Percentiles rank a stretch among this genome's conserved stretches.
phyloP scores from a whole-genome alignment of 1,140 invertebrate genomes.

The Aphis craccivora region DNA sequence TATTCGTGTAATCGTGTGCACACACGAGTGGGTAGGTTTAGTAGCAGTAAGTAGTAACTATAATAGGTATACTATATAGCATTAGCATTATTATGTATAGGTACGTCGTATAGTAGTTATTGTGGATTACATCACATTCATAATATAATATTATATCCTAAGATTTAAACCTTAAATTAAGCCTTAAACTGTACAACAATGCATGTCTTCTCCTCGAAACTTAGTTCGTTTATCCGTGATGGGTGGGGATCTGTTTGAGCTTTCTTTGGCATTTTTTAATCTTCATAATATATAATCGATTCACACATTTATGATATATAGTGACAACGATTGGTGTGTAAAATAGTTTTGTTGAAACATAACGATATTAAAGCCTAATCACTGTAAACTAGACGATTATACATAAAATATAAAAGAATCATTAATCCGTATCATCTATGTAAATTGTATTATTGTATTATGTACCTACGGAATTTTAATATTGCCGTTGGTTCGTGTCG shows the following conservation, averaged over 20 bases:
- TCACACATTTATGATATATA: neutral
- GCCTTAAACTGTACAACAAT: neutral
- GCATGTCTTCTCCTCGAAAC: neutral
- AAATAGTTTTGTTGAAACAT: neutral
- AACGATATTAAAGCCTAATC: neutral
- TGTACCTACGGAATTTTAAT: no score
- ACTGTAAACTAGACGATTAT: neutral
- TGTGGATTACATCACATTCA: neutral
- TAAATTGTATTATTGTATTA: neutral
- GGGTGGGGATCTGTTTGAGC: neutral
- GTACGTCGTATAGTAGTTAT: neutral
- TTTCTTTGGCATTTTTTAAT: neutral
- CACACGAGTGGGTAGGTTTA: conserved; percentile 7
- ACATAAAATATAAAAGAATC: neutral
- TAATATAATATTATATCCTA: neutral
- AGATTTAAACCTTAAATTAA: conserved; percentile 2
- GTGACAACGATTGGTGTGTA: neutral
- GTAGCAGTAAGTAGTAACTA: neutral
- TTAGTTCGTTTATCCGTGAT: neutral
- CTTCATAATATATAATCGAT: neutral
- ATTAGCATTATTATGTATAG: neutral
- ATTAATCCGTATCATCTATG: neutral
- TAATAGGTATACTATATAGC: conserved; percentile 6
- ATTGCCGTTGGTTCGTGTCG: neutral
- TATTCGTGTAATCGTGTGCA: conserved; percentile 14